Conservation (phyloP, 2,888 invertebrate species). For the Hedychridium roseum region DNA sequence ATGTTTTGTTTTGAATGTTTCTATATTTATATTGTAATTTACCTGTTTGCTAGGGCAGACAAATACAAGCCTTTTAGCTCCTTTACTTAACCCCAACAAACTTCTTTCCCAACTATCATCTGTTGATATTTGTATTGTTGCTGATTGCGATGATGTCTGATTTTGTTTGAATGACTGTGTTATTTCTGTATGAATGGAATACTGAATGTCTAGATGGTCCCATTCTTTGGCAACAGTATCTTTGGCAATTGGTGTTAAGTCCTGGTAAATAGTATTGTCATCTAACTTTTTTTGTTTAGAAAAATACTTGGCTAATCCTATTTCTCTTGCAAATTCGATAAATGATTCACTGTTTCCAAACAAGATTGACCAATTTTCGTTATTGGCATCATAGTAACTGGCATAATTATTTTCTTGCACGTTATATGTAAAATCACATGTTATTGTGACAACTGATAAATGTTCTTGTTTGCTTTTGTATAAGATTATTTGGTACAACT, state of each 20-base stretch:
- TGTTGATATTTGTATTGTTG: conserved; percentile 46
- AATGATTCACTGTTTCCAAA: conserved; percentile 60
- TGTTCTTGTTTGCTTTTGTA: conserved; percentile 55
- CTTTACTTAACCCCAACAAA: conserved; percentile 40
- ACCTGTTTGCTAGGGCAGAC: conserved; percentile 54
- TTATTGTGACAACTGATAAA: conserved; percentile 48
- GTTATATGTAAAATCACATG: conserved; percentile 48
- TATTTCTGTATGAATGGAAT: conserved; percentile 41
- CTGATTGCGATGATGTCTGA: conserved; percentile 32
- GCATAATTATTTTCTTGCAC: conserved; percentile 53
- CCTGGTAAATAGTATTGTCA: conserved; percentile 45
- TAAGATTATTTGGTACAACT: conserved; percentile 54
- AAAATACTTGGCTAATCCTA: conserved; percentile 49
- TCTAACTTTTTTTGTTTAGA: conserved; percentile 35
- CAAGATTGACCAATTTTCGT: conserved; percentile 68
- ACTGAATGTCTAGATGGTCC: conserved; percentile 43
- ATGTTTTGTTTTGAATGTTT: not conserved
- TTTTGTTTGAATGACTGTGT: conserved; percentile 45
- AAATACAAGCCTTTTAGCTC: conserved; percentile 45
- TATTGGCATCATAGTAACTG: conserved; percentile 65
- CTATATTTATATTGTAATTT: conserved; percentile 2
- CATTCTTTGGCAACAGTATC: conserved; percentile 41
- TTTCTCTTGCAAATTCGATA: conserved; percentile 54
- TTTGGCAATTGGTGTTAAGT: conserved; percentile 38
- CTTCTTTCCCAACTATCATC: conserved; percentile 55